Conservation (phyloP, 2,797 vertebrate genomes). For the Argentina silus region DNA sequence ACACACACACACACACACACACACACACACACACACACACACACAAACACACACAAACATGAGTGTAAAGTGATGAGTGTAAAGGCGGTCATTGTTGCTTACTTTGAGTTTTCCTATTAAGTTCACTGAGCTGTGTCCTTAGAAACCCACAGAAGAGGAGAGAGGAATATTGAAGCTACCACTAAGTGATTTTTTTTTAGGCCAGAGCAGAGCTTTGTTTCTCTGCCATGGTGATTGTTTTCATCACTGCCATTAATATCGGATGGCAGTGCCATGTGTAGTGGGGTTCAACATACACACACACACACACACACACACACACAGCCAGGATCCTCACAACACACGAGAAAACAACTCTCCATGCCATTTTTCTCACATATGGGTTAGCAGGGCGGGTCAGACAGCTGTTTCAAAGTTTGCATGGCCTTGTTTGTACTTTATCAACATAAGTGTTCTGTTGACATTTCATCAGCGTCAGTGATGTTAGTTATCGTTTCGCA, state of each 20-base stretch:
- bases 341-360: conserved; percentile 18
- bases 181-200: background rate
- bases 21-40: too few species aligned
- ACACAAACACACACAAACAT: too few species aligned
- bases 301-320: conserved; percentile 15
- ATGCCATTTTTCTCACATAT: conserved; percentile 26
- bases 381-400: conserved; percentile 15
- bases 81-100: too few species aligned
- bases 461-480: background rate
- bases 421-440: background rate
- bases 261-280: conserved; percentile 30
- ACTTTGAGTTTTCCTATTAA: too few species aligned
- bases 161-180: background rate
- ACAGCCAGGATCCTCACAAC: conserved; percentile 3
- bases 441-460: background rate
- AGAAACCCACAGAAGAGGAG: background rate
- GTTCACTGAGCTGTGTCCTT: background rate
- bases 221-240: conserved; percentile 24
- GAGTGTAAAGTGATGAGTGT: too few species aligned
- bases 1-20: too few species aligned
- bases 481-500: background rate
- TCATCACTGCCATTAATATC: conserved; percentile 30
- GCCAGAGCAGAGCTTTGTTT: conserved; percentile 8
- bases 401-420: background rate
- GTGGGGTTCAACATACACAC: conserved; percentile 17